A percentile compares a stretch with the other conserved stretches of the same genome.
These are phyloP conservation scores for Collichthys lucidus DNA, from an alignment of 2,113 vertebrate genomes.

Conservation along the genomic window DNA sequence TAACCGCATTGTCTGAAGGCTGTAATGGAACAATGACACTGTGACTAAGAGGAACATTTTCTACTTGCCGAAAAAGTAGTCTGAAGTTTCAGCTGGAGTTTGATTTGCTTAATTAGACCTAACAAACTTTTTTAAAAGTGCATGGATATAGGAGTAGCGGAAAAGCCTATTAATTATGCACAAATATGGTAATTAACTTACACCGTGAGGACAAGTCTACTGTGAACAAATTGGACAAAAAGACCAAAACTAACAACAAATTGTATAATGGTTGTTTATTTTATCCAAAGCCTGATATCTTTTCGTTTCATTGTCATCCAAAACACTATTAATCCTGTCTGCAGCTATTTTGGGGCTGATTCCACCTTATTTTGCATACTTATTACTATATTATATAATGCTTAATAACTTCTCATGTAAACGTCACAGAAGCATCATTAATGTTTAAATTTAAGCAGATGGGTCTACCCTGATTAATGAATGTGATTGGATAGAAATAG, in stretches of 20 bases:
- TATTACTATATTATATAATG: not conserved
- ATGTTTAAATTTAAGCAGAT: not conserved
- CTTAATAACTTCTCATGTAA: not conserved
- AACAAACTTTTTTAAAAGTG: constrained; percentile 1
- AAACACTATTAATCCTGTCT: too few species aligned
- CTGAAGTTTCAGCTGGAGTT: not conserved
- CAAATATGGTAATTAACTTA: not conserved
- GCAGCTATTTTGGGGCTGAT: not conserved
- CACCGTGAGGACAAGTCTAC: not conserved
- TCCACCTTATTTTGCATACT: not conserved
- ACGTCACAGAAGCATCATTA: not conserved
- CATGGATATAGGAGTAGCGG: not conserved
- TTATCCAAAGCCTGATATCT: not conserved
- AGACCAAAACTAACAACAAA: not conserved
- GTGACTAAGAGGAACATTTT: constrained; percentile 9
- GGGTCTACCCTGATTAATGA: too few species aligned
- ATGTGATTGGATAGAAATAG: too few species aligned
- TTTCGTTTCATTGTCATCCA: too few species aligned
- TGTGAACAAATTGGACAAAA: not conserved
- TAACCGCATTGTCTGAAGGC: not conserved
- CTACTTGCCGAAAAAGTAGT: not conserved
- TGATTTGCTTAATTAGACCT: constrained; percentile 5
- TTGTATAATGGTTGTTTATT: too few species aligned
- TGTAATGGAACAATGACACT: constrained; percentile 2
- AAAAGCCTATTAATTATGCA: not conserved